These are phyloP conservation scores for Lissocephala sabroskyi DNA, from an alignment of 2,888 invertebrate genomes.

Conservation along the genomic window DNA sequence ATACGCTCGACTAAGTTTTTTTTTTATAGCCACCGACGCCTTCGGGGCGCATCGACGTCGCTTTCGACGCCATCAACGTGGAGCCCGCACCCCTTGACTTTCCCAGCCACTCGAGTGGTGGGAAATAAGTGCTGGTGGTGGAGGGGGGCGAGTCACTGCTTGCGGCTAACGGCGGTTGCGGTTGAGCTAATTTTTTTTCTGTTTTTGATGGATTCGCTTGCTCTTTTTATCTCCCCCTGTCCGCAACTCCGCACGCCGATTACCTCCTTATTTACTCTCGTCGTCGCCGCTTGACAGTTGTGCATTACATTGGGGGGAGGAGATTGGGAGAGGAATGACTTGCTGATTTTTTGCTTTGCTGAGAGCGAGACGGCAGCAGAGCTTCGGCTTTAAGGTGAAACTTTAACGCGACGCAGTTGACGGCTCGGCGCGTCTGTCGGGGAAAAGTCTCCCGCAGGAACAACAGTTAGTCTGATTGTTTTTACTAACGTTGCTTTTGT, in stretches of 20 bases:
- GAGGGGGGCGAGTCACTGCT: too few species aligned
- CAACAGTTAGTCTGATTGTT: slow-evolving; percentile 16
- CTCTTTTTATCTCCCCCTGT: slow-evolving; percentile 14
- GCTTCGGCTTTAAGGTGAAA: slow-evolving; percentile 12
- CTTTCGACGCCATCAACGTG: slow-evolving; percentile 23
- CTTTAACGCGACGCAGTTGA: too few species aligned
- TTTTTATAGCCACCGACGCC: slow-evolving; percentile 13
- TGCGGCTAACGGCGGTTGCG: slow-evolving; percentile 11
- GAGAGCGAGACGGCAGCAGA: slow-evolving; percentile 3
- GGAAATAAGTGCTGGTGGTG: too few species aligned
- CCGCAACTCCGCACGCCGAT: too few species aligned
- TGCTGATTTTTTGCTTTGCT: slow-evolving; percentile 16
- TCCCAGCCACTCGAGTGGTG: slow-evolving; percentile 28
- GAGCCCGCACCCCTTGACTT: too few species aligned
- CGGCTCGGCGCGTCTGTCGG: neutral
- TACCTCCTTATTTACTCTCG: neutral
- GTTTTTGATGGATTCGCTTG: slow-evolving; percentile 41
- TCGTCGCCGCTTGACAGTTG: neutral
- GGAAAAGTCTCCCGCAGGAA: too few species aligned
- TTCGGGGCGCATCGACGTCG: slow-evolving; percentile 24
- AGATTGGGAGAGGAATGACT: too few species aligned
- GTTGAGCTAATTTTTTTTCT: slow-evolving; percentile 42
- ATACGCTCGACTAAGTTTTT: slow-evolving; percentile 12
- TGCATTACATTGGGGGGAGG: too few species aligned
- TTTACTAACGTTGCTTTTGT: slow-evolving; percentile 16